Percentiles rank a stretch among this genome's conserved stretches.
Conservation (phyloP, 2,797 vertebrate genomes). For the Cirrhinus mrigala region DNA sequence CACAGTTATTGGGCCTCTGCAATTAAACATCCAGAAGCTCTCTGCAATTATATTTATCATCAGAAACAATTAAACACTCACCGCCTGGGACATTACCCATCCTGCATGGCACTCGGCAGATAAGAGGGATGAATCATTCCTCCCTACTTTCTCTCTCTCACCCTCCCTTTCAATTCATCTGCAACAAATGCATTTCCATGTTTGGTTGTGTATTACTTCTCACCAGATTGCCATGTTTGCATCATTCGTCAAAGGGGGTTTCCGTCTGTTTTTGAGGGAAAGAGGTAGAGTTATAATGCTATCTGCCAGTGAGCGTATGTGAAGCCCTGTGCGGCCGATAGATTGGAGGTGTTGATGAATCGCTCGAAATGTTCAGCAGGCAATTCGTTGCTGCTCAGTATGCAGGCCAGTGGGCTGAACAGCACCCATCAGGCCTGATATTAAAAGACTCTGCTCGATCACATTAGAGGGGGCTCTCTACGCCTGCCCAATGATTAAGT, state of each 20-base stretch:
- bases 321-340: conserved; percentile 65
- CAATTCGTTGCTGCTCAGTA: conserved; percentile 83
- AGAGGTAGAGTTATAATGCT: conserved; percentile 76
- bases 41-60: conserved; percentile 79
- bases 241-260: conserved; percentile 73
- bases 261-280: conserved; percentile 71
- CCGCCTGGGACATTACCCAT: conserved; percentile 58
- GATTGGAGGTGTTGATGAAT: conserved; percentile 83
- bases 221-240: conserved; percentile 73
- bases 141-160: conserved; percentile 50
- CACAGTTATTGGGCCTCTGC: conserved; percentile 23
- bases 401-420: conserved; percentile 80
- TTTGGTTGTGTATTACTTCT: conserved; percentile 78
- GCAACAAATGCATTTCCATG: conserved; percentile 73
- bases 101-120: conserved; percentile 74
- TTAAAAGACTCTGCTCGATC: conserved; percentile 83
- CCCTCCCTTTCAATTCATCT: conserved; percentile 70
- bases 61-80: conserved; percentile 60
- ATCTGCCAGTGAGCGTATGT: conserved; percentile 65
- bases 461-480: conserved; percentile 73
- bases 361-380: conserved; percentile 78
- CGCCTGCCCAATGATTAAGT: conserved; percentile 72
- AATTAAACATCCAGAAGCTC: conserved; percentile 59
- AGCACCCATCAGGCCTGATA: conserved; percentile 77
- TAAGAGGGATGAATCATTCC: conserved; percentile 76